Conservation (phyloP, 2,113 vertebrate species). For the Myotis davidii region DNA sequence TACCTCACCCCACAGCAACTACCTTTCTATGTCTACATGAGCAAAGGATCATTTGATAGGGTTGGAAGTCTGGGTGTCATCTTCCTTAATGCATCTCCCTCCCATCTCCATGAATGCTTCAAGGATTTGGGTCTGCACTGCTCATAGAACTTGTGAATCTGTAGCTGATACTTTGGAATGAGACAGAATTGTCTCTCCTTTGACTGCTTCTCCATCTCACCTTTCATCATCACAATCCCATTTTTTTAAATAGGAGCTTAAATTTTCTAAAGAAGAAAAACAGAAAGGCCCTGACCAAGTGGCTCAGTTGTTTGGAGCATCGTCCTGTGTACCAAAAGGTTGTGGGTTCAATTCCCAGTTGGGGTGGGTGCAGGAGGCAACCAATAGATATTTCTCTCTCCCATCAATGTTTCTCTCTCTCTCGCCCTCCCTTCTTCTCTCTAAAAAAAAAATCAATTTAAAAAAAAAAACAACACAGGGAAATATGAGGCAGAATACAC, state of each 20-base stretch:
- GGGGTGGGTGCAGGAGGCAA: background rate
- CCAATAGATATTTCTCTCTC: background rate
- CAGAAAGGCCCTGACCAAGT: background rate
- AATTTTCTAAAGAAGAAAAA: background rate
- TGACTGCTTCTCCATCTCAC: background rate
- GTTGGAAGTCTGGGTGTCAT: rapidly evolving
- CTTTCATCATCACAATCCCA: background rate
- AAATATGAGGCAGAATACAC: background rate
- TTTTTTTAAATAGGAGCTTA: background rate
- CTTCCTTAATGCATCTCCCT: background rate
- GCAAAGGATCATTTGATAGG: background rate
- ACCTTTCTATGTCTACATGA: background rate
- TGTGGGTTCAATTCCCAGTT: background rate
- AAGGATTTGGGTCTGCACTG: background rate
- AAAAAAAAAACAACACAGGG: background rate
- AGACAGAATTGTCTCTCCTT: background rate
- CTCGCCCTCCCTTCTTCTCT: background rate
- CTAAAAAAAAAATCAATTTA: background rate
- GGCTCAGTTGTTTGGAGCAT: background rate
- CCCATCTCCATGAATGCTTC: background rate
- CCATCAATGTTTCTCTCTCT: background rate
- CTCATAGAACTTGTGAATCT: background rate
- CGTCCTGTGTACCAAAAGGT: background rate
- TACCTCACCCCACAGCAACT: rapidly evolving
- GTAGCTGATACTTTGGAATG: background rate